A percentile compares a stretch with the other conserved stretches of the same genome.
Evolutionary conservation across 2,797 vertebrate genomes (phyloP).

Genomic region (Lagorchestes hirsutus): DNA sequence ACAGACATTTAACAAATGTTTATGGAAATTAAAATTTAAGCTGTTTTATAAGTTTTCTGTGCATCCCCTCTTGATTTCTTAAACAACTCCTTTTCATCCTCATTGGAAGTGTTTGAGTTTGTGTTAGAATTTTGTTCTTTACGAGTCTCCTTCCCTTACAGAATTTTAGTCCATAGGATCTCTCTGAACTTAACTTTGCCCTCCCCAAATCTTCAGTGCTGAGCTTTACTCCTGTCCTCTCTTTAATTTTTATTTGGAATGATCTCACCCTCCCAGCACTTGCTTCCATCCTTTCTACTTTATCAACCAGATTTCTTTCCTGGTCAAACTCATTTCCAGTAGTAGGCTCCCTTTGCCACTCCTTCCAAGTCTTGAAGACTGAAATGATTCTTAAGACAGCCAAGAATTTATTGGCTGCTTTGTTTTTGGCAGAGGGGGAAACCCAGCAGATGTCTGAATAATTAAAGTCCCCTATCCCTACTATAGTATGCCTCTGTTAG

Average conservation of each 20-base stretch:
- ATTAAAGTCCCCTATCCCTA: not conserved
- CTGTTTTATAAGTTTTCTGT: not conserved
- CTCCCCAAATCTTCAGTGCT: not conserved
- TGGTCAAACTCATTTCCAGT: not conserved
- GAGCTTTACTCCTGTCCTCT: not conserved
- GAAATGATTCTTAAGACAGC: not conserved
- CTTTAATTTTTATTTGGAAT: not conserved
- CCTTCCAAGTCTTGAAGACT: not conserved
- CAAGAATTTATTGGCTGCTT: not conserved
- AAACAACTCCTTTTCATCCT: not conserved
- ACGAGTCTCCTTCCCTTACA: not conserved
- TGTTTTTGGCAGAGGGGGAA: not conserved
- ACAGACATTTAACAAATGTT: not conserved
- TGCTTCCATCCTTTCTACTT: not conserved
- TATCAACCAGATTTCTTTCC: not conserved
- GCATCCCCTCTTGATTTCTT: not conserved
- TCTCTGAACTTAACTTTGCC: not conserved
- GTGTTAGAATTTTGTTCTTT: not conserved
- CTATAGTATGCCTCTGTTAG: not conserved
- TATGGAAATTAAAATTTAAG: not conserved
- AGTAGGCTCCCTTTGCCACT: not conserved
- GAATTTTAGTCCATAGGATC: not conserved
- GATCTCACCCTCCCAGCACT: not conserved
- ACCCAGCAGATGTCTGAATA: not conserved
- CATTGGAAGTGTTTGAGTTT: not conserved